A percentile compares a stretch with the other conserved stretches of the same genome.
Evolutionary conservation across 1,140 invertebrate species (phyloP).

Genomic region (Araneus ventricosus): DNA sequence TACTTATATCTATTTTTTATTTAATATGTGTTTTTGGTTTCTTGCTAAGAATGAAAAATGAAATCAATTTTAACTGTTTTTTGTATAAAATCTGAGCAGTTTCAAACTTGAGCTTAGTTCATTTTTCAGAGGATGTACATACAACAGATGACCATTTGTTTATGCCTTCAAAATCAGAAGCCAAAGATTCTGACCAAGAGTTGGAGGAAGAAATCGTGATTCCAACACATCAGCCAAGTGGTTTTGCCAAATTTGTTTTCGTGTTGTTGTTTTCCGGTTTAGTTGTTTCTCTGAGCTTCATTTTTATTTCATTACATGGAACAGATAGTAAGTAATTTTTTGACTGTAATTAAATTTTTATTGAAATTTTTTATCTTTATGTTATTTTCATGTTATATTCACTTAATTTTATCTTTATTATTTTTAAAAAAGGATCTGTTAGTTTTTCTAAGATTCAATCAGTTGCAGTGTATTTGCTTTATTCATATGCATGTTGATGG

Average conservation of each 20-base stretch:
- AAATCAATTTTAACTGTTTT: neutral
- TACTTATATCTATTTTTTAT: too few species aligned
- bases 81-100: neutral
- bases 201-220: constrained; percentile 52
- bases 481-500: too few species aligned
- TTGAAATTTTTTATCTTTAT: neutral
- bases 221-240: constrained; percentile 51
- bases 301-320: constrained; percentile 89
- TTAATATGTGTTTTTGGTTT: neutral
- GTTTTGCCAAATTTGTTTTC: constrained; percentile 87
- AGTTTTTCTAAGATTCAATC: too few species aligned
- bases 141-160: constrained; percentile 53
- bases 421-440: too few species aligned
- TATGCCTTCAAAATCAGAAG: constrained; percentile 18
- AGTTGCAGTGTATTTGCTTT: too few species aligned
- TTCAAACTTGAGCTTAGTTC: constrained; percentile 70
- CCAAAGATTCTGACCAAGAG: constrained; percentile 71
- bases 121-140: constrained; percentile 71
- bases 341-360: neutral
- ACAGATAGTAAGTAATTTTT: constrained; percentile 85
- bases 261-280: constrained; percentile 87
- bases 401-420: too few species aligned
- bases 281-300: constrained; percentile 86
- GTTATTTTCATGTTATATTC: too few species aligned
- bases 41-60: neutral